Percentiles rank a stretch among this genome's conserved stretches.
Evolutionary conservation across 2,797 vertebrate species (phyloP).

Genomic region (Scolopax bukidnonensis): DNA sequence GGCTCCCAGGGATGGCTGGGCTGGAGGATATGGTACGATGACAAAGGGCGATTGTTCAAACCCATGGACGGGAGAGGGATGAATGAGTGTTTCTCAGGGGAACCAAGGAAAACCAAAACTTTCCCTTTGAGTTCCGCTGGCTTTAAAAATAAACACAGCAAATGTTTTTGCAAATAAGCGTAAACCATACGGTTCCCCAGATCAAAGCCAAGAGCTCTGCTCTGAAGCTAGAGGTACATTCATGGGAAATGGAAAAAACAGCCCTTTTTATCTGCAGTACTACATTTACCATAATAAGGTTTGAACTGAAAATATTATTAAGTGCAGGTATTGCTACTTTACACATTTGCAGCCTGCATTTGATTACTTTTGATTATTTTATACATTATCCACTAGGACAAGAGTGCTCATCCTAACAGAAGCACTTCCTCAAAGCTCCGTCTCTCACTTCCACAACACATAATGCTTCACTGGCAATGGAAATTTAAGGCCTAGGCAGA

Average conservation of each 20-base stretch:
- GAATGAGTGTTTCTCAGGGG: neutral
- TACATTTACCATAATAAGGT: neutral
- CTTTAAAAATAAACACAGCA: conserved; percentile 45
- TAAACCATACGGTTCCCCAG: neutral
- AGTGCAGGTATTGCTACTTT: neutral
- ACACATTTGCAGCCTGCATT: neutral
- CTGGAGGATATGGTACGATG: fast-evolving
- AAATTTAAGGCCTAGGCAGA: neutral
- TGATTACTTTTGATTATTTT: neutral
- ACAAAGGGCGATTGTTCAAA: conserved; percentile 22
- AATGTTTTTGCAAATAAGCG: neutral
- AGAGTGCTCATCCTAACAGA: neutral
- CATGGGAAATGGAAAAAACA: neutral
- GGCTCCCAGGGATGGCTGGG: neutral
- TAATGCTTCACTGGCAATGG: neutral
- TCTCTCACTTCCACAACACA: neutral
- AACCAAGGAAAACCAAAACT: conserved; percentile 17
- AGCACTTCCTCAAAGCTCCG: neutral
- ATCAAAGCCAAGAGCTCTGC: neutral
- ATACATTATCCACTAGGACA: neutral
- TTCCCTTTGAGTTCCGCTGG: neutral
- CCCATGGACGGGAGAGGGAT: fast-evolving
- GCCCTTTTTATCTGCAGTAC: neutral
- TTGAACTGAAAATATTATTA: neutral
- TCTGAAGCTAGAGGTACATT: neutral